Evolutionary conservation across 1,140 invertebrate genomes (phyloP), one percentile per base, ranked within the genome.

Genomic region (Drusus annulatus): DNA sequence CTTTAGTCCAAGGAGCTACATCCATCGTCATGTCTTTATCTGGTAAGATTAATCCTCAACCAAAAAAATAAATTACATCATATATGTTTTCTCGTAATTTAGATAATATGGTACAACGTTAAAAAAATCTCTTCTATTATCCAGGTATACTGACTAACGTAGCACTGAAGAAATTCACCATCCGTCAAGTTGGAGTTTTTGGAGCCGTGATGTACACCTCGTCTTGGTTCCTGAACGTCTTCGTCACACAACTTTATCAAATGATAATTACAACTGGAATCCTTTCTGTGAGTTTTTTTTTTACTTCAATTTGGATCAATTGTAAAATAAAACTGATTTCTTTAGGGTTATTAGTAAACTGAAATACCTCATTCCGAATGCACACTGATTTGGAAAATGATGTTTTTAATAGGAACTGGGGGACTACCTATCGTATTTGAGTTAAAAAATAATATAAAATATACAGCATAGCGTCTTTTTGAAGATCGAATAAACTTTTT

Each of bases 261-360:
- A 81, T 93, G 36, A 85, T 90, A 1, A 75, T 92, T 2, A 90
- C 91, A 3, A 92, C 91, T 83, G 92, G 92, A 51, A 62, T 92
- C 4, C 83, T 93, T 0, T 90, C 92, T 87, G 92, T 75, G 36
- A 75, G 92, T 62, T 25, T 25, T 65, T 23, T 65, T 23, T 5
- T 16, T 3, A 7, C 25, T 31, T 21, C 7, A 16, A 25, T 19
- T 25, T 31, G 16, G 0, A 16, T 7, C 17, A 25, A 16, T 65
- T 65, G 21, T 21, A 23, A 65, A 65, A 17, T 5, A 28, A n/a
- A 28, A 28, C 25, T 2, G 25, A 28, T 28, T 2, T 28, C 25
- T 28, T 28, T 28, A 5, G 25, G 25, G 25, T 5, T 5, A 2
- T 28, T 28, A n/a, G n/a, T n/a, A n/a, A n/a, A n/a, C n/a, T n/a